A percentile compares a stretch with the other conserved stretches of the same genome.
Evolutionary conservation across 2,113 vertebrate species (phyloP).

Genomic region (Mormoops blainvillei): DNA sequence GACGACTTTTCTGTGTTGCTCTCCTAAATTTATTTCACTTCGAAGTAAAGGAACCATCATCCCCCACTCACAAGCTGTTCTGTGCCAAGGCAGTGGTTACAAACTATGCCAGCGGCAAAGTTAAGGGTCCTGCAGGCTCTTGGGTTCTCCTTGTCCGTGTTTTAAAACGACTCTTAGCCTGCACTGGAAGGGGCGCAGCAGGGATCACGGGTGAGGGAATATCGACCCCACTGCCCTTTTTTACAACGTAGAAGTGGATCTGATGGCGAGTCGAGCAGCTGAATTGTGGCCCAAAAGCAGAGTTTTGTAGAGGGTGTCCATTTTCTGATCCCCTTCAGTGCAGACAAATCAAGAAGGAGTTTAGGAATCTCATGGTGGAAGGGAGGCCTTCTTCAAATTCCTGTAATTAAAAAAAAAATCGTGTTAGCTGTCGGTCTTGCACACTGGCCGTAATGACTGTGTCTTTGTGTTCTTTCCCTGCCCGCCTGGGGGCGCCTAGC

Average conservation of each 20-base stretch:
- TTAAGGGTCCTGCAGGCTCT: not conserved
- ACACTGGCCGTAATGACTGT: not conserved
- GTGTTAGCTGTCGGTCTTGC: not conserved
- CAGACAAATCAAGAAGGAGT: not conserved
- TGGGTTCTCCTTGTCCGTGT: not conserved
- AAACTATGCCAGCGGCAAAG: not conserved
- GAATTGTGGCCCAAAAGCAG: not conserved
- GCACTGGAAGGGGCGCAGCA: not conserved
- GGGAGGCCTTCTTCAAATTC: not conserved
- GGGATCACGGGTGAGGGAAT: not conserved
- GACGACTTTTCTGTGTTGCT: not conserved
- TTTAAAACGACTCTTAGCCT: not conserved
- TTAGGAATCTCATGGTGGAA: not conserved
- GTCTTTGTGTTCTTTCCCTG: constrained; percentile 48
- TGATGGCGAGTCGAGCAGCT: not conserved
- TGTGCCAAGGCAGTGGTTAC: not conserved
- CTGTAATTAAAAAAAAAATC: not conserved
- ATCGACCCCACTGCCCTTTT: not conserved
- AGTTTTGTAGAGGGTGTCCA: not conserved
- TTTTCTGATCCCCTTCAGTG: not conserved
- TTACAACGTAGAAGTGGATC: not conserved
- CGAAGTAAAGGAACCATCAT: not conserved
- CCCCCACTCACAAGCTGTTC: not conserved
- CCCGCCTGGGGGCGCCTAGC: constrained; percentile 80
- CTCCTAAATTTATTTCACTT: not conserved